A percentile compares a stretch with the other conserved stretches of the same genome.
Evolutionary conservation across 2,888 invertebrate genomes (phyloP).

Genomic region (Caenorhabditis wallacei): DNA sequence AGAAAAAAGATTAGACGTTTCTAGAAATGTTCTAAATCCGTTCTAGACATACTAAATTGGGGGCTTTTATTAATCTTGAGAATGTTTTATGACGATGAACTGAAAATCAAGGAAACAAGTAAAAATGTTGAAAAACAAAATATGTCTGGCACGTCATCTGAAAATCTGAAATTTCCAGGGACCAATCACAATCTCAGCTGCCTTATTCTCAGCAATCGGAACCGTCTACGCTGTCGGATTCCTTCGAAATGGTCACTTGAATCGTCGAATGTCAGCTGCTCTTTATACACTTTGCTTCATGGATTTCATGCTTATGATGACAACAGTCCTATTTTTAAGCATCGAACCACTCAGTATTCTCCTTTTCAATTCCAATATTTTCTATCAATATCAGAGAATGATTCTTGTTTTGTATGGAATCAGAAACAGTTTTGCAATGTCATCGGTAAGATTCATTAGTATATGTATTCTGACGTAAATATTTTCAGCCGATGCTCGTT

Average conservation of each 20-base stretch:
- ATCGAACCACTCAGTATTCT: constrained; percentile 58
- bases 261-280: constrained; percentile 56
- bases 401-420: constrained; percentile 54
- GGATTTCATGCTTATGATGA: constrained; percentile 64
- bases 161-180: constrained; percentile 41
- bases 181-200: constrained; percentile 45
- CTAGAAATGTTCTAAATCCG: background rate
- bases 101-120: background rate
- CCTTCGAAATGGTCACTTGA: constrained; percentile 47
- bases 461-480: background rate
- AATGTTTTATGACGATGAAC: background rate
- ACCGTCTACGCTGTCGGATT: constrained; percentile 56
- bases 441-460: constrained; percentile 37
- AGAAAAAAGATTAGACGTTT: constrained; percentile 20
- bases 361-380: constrained; percentile 34
- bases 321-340: constrained; percentile 51
- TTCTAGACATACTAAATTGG: constrained; percentile 11
- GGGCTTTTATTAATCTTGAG: constrained; percentile 1
- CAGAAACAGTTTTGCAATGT: constrained; percentile 58
- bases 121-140: background rate
- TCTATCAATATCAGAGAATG: constrained; percentile 52
- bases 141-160: background rate
- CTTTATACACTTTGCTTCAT: constrained; percentile 56
- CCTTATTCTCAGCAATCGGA: constrained; percentile 49
- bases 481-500: constrained; percentile 60